Evolutionary conservation across 2,797 vertebrate genomes (phyloP).

Genomic region (Peromyscus nudipes): DNA sequence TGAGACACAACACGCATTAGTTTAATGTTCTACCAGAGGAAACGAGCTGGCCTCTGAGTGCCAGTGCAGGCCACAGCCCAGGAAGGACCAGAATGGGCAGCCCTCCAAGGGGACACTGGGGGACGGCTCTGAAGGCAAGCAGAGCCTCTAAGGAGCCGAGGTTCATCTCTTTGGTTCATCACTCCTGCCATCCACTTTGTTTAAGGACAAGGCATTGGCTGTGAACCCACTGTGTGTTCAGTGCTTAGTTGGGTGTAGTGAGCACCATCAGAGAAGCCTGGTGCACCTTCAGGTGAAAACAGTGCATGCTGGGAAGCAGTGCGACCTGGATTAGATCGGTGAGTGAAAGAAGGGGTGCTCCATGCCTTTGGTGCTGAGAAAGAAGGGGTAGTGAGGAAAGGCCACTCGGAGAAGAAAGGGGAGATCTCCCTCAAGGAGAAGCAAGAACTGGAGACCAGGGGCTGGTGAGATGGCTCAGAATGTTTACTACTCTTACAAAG

Average conservation of each 20-base stretch:
- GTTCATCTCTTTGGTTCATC: neutral
- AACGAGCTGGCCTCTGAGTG: slow-evolving; percentile 70
- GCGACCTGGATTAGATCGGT: too few species aligned
- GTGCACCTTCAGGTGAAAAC: neutral
- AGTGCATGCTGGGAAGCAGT: neutral
- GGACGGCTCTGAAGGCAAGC: neutral
- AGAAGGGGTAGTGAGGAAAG: neutral
- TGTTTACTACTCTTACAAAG: neutral
- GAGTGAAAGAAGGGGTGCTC: neutral
- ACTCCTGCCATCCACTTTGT: neutral
- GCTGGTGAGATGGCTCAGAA: neutral
- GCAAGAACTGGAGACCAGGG: neutral
- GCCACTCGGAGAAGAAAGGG: neutral
- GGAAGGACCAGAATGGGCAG: neutral
- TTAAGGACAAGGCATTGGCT: neutral
- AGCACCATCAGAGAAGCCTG: neutral
- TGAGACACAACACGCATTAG: slow-evolving; percentile 84
- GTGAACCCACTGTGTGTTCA: neutral
- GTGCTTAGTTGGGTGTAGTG: neutral
- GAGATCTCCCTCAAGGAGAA: neutral
- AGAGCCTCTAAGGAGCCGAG: neutral
- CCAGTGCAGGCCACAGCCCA: neutral
- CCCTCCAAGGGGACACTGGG: neutral
- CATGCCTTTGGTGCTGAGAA: neutral
- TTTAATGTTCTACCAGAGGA: slow-evolving; percentile 81